phyloP scores from a whole-genome alignment of 1,140 invertebrate species.

The Cardiocondyla obscurior region DNA sequence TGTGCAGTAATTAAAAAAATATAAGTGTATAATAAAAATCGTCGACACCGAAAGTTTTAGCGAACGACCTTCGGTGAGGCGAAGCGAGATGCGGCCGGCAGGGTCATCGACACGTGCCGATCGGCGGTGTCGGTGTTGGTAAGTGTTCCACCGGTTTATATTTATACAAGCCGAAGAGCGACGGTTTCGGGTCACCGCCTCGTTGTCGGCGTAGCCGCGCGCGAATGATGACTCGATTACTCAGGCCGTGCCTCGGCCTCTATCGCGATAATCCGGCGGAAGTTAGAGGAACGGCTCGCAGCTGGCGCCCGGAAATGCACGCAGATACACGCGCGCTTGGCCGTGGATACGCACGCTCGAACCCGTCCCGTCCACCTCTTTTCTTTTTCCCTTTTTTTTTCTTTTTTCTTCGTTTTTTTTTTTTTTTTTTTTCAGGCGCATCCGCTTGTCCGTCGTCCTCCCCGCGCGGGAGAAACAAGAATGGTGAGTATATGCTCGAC shows the following conservation, averaged over 20 bases:
- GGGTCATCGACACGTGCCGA: constrained; percentile 48
- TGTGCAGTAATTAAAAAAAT: background rate
- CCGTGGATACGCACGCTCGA: constrained; percentile 30
- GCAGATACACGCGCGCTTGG: constrained; percentile 58
- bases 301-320: constrained; percentile 77
- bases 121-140: constrained; percentile 16
- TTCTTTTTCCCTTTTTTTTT: constrained; percentile 21
- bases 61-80: constrained; percentile 39
- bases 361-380: constrained; percentile 29
- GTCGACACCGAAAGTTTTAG: background rate
- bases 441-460: background rate
- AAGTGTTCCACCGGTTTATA: constrained; percentile 42
- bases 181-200: constrained; percentile 63
- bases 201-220: constrained; percentile 44
- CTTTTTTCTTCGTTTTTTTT: background rate
- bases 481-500: constrained; percentile 34
- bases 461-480: constrained; percentile 30
- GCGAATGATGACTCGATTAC: constrained; percentile 70
- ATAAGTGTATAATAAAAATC: background rate
- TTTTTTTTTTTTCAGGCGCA: constrained; percentile 10
- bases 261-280: constrained; percentile 77
- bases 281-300: constrained; percentile 73
- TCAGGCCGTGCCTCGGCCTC: constrained; percentile 64
- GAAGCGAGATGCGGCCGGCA: constrained; percentile 19
- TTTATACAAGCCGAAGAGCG: constrained; percentile 56